phyloP scores from a whole-genome alignment of 2,113 vertebrate species.

The Lepisosteus oculatus region DNA sequence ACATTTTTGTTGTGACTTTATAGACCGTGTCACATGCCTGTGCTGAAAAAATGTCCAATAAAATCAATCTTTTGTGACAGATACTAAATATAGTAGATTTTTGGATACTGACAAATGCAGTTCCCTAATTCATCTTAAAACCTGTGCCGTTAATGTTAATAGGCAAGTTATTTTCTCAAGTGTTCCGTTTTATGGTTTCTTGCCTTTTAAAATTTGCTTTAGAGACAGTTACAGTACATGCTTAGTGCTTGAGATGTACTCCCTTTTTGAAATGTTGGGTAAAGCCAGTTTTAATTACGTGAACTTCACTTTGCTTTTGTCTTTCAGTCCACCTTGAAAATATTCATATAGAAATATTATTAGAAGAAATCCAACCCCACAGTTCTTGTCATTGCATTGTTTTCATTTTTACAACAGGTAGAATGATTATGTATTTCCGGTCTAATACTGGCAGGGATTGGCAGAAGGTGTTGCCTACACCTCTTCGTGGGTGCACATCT shows the following conservation, averaged over 20 bases:
- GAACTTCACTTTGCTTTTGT: no score
- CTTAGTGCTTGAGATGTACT: neutral
- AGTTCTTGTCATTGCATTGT: no score
- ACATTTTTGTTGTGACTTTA: conserved; percentile 41
- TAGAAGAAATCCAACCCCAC: no score
- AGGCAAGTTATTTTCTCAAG: conserved; percentile 46
- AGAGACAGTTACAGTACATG: conserved; percentile 37
- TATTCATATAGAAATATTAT: no score
- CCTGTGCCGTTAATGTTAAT: conserved; percentile 41
- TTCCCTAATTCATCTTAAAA: conserved; percentile 50
- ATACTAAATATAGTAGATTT: conserved; percentile 55
- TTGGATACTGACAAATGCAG: conserved; percentile 55
- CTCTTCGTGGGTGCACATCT: no score
- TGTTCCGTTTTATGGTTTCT: conserved; percentile 44
- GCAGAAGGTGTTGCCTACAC: no score
- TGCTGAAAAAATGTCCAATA: conserved; percentile 49
- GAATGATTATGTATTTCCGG: no score
- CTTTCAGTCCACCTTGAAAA: no score
- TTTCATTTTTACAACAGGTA: no score
- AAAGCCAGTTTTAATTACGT: neutral
- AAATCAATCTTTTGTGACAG: conserved; percentile 52
- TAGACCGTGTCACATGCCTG: conserved; percentile 39
- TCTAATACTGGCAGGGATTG: no score
- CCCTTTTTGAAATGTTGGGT: neutral
- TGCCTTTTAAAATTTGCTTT: conserved; percentile 44